Base-by-base conservation (phyloP, 2,797 vertebrate species). In the Coregonus sp. region DNA sequence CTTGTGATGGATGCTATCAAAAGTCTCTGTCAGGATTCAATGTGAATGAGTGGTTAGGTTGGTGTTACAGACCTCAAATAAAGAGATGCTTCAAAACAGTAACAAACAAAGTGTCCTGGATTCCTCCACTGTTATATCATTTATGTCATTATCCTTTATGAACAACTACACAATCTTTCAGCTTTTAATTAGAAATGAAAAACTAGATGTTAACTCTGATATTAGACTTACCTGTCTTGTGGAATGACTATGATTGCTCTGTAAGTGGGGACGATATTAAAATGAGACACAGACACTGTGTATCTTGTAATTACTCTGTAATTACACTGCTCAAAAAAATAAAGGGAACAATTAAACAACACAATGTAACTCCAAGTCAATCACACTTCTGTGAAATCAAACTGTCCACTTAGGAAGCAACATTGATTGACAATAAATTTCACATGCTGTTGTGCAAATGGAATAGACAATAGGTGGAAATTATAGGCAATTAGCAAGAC, bases 221-320 rank as follows among this genome's bases (percentile, higher is more conserved):
- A 37, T 75, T 84, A 81, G 88, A 86, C 77, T 54, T 47, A 47
- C 40, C 40, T 71, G 73, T 85, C 77, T 18, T 20, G 54, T 72
- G 74, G 81, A 82, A 76, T 81, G 63, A 78, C 84, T 75, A 35
- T 35, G 82, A 87, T 87, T 85, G 77, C 82, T 80, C 80, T 77
- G 76, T 82, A 87, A 86, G 85, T 75, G 74, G 78, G 40, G 87
- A 68, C 51, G 25, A 84, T 78, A 81, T 87, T 77, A 87, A 35
- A 90, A 86, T 87, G 79, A 76, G 84, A 86, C 82, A 75, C 78
- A 87, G 86, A 88, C 87, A 82, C 84, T 80, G 85, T 82, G 81
- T 77, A 83, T 76, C 84, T 82, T 88, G 83, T 91, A 89, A 90
- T 91, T 88, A 88, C 75, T 29, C 69, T 84, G 80, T 86, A 87